Evolutionary conservation across 2,888 invertebrate genomes (phyloP).

Genomic region (Pseudococcus jackbeardsleyi): DNA sequence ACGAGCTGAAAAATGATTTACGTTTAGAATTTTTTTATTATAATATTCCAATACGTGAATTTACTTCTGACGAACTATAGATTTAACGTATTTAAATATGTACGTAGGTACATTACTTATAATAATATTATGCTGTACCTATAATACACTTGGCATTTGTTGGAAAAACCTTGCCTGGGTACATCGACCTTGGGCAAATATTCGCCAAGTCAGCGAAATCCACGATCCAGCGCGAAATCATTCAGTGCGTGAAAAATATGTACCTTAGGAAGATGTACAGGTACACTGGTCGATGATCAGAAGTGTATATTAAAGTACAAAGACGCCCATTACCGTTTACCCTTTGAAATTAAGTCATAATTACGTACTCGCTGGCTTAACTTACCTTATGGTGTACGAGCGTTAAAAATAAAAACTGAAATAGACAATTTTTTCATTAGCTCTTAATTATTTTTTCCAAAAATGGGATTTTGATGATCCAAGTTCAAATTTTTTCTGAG

Average conservation of each 20-base stretch:
- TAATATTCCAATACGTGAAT: conserved; percentile 29
- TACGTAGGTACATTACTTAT: too few species aligned
- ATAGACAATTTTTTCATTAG: background rate
- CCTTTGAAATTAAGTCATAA: background rate
- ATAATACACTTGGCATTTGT: conserved; percentile 16
- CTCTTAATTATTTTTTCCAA: too few species aligned
- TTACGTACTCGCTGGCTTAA: background rate
- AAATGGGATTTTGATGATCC: too few species aligned
- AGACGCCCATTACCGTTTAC: background rate
- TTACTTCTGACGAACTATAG: background rate
- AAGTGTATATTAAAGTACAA: conserved; percentile 8
- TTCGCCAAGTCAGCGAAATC: background rate
- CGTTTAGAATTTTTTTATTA: conserved; percentile 13
- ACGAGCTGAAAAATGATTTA: conserved; percentile 4
- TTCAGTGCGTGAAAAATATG: conserved; percentile 16
- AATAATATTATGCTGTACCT: too few species aligned
- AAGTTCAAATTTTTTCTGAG: too few species aligned
- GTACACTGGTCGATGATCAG: background rate
- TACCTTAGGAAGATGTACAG: background rate
- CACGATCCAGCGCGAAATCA: background rate
- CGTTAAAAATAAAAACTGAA: background rate
- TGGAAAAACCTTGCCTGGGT: background rate
- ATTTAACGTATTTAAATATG: background rate
- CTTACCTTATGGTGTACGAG: background rate
- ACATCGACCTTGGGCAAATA: conserved; percentile 20